Conservation (phyloP, 1,140 invertebrate genomes). For the Drosophila sechellia region DNA sequence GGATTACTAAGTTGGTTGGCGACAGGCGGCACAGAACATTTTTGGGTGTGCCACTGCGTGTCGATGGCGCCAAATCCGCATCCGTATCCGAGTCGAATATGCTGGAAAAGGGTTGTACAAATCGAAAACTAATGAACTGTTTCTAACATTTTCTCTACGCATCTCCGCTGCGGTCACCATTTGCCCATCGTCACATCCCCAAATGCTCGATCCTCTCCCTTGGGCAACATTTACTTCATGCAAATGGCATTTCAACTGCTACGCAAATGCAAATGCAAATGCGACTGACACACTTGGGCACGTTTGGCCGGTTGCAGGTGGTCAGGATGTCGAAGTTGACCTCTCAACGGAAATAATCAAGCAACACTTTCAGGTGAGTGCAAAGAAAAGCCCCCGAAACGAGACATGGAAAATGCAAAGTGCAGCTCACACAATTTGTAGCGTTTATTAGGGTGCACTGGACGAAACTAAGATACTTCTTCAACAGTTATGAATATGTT, state of each 20-base stretch:
- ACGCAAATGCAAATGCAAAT: conserved; percentile 29
- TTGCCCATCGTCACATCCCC: conserved; percentile 36
- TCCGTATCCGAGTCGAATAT: conserved; percentile 29
- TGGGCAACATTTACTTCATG: conserved; percentile 37
- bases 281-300: conserved; percentile 74
- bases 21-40: conserved; percentile 7
- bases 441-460: conserved; percentile 42
- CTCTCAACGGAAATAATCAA: conserved; percentile 84
- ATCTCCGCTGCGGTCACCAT: conserved; percentile 42
- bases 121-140: conserved; percentile 71
- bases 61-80: neutral
- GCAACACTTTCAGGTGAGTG: conserved; percentile 84
- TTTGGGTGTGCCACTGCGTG: neutral
- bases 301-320: conserved; percentile 76
- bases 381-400: conserved; percentile 37
- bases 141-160: conserved; percentile 68
- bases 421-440: conserved; percentile 55
- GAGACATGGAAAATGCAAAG: conserved; percentile 39
- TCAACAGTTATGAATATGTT: too few relatives aligned
- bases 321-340: conserved; percentile 84
- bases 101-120: conserved; percentile 34
- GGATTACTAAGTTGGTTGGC: conserved; percentile 27
- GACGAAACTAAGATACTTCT: too few relatives aligned
- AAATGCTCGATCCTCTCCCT: conserved; percentile 21
- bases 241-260: conserved; percentile 12